Evolutionary conservation across 2,797 vertebrate species (phyloP), one percentile per base, ranked within the genome.

Genomic region (Chelmon rostratus): DNA sequence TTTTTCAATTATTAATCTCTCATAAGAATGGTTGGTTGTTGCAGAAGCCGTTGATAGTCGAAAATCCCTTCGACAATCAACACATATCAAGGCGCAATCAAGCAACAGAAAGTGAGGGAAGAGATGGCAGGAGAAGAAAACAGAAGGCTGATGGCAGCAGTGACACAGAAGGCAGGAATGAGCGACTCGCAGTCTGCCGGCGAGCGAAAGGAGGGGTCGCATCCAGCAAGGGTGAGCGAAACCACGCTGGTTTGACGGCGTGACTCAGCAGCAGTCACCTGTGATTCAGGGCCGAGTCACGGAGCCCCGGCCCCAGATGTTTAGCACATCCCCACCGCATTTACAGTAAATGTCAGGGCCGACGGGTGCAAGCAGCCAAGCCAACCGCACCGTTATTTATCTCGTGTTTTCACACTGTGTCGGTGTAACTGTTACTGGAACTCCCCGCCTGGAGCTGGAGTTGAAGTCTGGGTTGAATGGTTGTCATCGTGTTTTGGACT

Each of bases 191-290:
- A 49, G 82, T 44, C 61, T 78, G 53, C 61, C 7, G 38, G 59
- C 15, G 5, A 44, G 68, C 15, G 54, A 70, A 86, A 78, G 65
- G n/a, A 53, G 64, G 52, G 37, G 68, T 65, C 28, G 8, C 38
- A 72, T 76, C 66, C 65, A 79, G 64, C 50, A 21, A 47, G 18
- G 18, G 6, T 46, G 68, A 79, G 61, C 54, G 74, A 50, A 79
- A 74, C 70, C 69, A 18, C 46, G 19, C 46, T 49, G 40, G n/a
- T 25, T 16, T 63, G 68, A 56, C 61, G 42, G 25, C 12, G 83
- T 94, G 92, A 95, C 85, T 95, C 94, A 92, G 78, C 80, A 53
- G 66, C 59, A 68, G 78, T 91, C 91, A 93, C 86, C 87, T 83
- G 79, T 93, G 93, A 95, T 59, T 93, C 93, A 94, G 70, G 57